Conservation (phyloP, 92 coral and sea anemone genomes). For the Parazoanthus atlanticus region DNA sequence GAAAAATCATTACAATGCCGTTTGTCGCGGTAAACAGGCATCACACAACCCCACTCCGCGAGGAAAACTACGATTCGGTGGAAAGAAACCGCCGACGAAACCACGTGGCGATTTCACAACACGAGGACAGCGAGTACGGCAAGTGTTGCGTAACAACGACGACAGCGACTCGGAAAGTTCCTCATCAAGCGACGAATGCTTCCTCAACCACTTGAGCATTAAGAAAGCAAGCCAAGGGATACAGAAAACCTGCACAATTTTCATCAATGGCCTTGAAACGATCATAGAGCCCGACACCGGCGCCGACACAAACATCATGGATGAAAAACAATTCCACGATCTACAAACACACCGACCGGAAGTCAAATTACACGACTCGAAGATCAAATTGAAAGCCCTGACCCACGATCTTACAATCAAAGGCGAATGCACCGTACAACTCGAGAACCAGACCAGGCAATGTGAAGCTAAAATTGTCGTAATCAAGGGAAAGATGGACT, state of each 20-base stretch:
- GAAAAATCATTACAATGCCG: slow-evolving; percentile 29
- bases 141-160: slow-evolving; percentile 25
- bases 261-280: slow-evolving; percentile 29
- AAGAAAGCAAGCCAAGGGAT: slow-evolving; percentile 29
- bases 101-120: slow-evolving; percentile 19
- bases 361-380: slow-evolving; percentile 7
- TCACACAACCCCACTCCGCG: background rate
- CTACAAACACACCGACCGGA: slow-evolving; percentile 33
- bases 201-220: slow-evolving; percentile 10
- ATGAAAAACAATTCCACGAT: slow-evolving; percentile 39
- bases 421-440: slow-evolving; percentile 31
- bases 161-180: slow-evolving; percentile 19
- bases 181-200: slow-evolving; percentile 12
- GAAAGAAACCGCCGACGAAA: slow-evolving; percentile 2
- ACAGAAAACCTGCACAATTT: slow-evolving; percentile 24
- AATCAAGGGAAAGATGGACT: slow-evolving; percentile 50
- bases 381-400: slow-evolving; percentile 33
- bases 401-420: slow-evolving; percentile 7
- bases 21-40: slow-evolving; percentile 23
- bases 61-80: background rate
- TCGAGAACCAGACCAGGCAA: slow-evolving; percentile 43
- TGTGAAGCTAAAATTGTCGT: slow-evolving; percentile 22
- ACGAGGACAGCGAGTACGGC: slow-evolving; percentile 8
- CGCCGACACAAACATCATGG: slow-evolving; percentile 42
- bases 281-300: slow-evolving; percentile 43